Conservation (phyloP, 2,797 vertebrate genomes). For the Huso huso region DNA sequence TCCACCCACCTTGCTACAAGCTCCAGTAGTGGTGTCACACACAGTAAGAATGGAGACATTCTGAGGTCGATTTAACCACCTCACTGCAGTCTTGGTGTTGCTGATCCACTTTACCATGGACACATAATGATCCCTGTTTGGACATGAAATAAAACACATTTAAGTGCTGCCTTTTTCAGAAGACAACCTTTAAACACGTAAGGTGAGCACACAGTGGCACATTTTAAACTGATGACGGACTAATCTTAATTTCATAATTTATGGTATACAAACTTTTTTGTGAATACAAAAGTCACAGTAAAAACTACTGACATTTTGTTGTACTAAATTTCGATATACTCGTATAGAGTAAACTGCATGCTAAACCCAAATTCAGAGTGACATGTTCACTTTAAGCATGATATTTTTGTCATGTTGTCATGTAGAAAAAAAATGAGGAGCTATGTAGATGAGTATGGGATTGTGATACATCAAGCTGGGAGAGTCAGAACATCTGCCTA, state of each 20-base stretch:
- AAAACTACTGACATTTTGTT: not conserved
- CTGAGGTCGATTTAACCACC: slow-evolving; percentile 91
- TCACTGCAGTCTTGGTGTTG: slow-evolving; percentile 84
- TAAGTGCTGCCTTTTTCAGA: not conserved
- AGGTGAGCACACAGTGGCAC: no score
- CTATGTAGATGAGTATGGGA: no score
- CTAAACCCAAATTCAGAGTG: no score
- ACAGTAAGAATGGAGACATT: slow-evolving; percentile 89
- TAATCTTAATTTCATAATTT: not conserved
- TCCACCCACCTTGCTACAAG: slow-evolving; percentile 75
- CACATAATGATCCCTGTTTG: slow-evolving; percentile 83
- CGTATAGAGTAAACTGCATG: no score
- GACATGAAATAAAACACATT: not conserved
- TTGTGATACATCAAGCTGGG: no score
- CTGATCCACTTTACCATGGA: slow-evolving; percentile 97
- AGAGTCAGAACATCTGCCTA: not conserved
- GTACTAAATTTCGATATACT: no score
- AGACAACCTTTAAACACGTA: not conserved
- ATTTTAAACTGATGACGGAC: no score
- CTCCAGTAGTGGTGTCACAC: slow-evolving; percentile 91
- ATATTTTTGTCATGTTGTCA: not conserved
- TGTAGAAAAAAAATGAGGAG: not conserved
- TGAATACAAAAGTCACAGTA: not conserved
- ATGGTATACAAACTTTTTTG: not conserved
- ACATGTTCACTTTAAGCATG: not conserved